Evolutionary conservation across 2,888 invertebrate species (phyloP), one percentile per base, ranked within the genome.

Genomic region (Aleiodes testaceus): DNA sequence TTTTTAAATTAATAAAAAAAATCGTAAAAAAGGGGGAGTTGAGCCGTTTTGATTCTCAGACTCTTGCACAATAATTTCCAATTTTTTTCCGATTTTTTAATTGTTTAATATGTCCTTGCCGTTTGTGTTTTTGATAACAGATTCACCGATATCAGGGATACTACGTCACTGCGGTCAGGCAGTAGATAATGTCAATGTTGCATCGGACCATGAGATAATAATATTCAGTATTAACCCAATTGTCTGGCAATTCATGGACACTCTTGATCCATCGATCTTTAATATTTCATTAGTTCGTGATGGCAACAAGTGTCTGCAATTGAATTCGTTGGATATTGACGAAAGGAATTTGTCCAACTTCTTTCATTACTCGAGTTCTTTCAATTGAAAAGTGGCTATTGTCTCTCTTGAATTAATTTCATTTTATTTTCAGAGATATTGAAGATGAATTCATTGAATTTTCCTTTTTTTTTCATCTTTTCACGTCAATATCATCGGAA

Each of bases 211-310:
- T 1, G 14, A 18, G 7, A 20, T 52, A 66, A 66, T 66, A 42
- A 53, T 53, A 66, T 53, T 53, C 66, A 44, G 22, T 26, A 53
- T 66, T 66, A 52, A 66, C 52, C 22, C 20, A 12, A 50, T 66
- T 42, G 52, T 66, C 49, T 20, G 42, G 9, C 5, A 52, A 52
- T 50, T 18, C 66, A 42, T 30, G 11, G 18, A 20, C 30, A 20
- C 11, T 52, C 42, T 18, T 18, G 52, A 66, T 52, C 22, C 50
- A 36, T 18, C 52, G 9, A 42, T 30, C 11, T 59, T 59, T 59
- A 36, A 42, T 42, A 18, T 18, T 14, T 30, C 59, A 16, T 9
- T n/a, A n/a, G 26, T 55, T 36, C 1, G n/a, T 55, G 42, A 42
- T 36, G 59, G 59, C 59, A 59, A 59, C 59, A 59, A 59, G 59